These are phyloP conservation scores for Leucopternis melanops DNA, from an alignment of 2,113 vertebrate species.

Conservation along the genomic window DNA sequence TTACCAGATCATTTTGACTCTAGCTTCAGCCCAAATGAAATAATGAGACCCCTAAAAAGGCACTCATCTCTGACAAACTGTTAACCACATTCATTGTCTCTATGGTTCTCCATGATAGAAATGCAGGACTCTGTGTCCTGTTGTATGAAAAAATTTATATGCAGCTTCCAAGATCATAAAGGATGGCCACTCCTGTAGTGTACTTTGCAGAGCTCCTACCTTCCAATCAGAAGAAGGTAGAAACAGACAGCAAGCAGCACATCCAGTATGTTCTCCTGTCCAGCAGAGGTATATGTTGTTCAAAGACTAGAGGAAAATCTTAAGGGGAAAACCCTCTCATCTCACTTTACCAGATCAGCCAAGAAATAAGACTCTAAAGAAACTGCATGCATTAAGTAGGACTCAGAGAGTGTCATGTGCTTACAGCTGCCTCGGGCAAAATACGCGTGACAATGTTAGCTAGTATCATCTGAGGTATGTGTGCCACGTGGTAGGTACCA, in stretches of 20 bases:
- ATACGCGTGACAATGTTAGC: neutral
- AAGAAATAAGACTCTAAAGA: neutral
- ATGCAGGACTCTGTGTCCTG: neutral
- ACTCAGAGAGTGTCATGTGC: neutral
- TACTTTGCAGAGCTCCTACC: neutral
- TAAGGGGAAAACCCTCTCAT: neutral
- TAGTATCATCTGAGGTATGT: neutral
- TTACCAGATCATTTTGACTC: too few relatives aligned
- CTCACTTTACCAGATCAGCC: neutral
- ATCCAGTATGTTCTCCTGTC: neutral
- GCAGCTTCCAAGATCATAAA: neutral
- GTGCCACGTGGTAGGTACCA: neutral
- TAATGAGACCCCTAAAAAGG: too few relatives aligned
- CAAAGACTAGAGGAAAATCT: neutral
- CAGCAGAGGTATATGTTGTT: neutral
- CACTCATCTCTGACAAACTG: too few relatives aligned
- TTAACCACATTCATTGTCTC: too few relatives aligned
- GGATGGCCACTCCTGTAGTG: neutral
- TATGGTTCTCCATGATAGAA: too few relatives aligned
- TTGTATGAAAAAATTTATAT: neutral
- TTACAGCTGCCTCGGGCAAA: neutral
- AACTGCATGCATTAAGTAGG: neutral
- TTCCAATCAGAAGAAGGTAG: neutral
- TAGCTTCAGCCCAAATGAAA: too few relatives aligned
- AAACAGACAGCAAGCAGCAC: neutral